Base-by-base conservation (phyloP, 2,888 invertebrate genomes). In the Teleogryllus oceanicus region DNA sequence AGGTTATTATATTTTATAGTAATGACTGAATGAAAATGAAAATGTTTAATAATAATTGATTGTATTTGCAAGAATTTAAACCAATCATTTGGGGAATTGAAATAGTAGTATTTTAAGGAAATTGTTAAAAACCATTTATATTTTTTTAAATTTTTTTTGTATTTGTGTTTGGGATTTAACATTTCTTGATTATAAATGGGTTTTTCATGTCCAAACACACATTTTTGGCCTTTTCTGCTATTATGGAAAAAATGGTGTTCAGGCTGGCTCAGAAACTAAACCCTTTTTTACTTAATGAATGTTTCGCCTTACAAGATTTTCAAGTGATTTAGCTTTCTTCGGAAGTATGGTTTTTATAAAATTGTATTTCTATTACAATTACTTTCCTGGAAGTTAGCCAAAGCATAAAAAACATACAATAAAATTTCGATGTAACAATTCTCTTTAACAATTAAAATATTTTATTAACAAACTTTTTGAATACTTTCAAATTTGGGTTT, bases 171-270 rank as follows among this genome's bases (percentile, higher is more conserved):
- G 84, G 84, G 91, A 91, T 8, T 91, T 24, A 91, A 90, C 82
- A 89, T n/a, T 87, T 90, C 80, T 85, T 88, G 96, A 96, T 87
- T 94, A 1, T 0, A 96, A 96, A 86, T 95, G 93, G 90, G 82
- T 85, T 94, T 50, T 92, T 94, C 1, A 86, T 89, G 50, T 96
- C 96, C 2, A 78, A 93, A 49, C 96, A 97, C 85, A 97, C 97
- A 0, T 89, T 97, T 37, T 96, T 81, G 96, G 93, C 0, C 88
- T 96, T 2, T 85, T 92, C 95, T 5, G 91, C 92, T 3, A 85
- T 94, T 3, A 88, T 92, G 79, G 94, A 94, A 91, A 90, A 80
- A 87, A 89, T 1, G 90, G 92, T 21, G 88, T 90, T 11, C 85
- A 90, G 84, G 85, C 90, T 80, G 92, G 92, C 2, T 90, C 90